Conservation (phyloP, 2,888 invertebrate species). For the Saturnia pavonia region DNA sequence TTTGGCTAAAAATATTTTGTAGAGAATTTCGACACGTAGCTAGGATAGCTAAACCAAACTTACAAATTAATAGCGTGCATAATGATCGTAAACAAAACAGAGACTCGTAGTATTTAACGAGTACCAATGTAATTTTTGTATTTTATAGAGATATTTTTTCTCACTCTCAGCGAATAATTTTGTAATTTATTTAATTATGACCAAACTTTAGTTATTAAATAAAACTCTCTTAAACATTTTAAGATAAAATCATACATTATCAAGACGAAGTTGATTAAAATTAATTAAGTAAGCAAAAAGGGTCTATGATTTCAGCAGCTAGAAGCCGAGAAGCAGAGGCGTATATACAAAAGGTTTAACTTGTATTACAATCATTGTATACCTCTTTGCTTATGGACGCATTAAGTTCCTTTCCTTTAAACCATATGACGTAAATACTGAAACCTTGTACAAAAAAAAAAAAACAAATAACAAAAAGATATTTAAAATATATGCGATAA, state of each 20-base stretch:
- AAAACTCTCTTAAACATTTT: no score
- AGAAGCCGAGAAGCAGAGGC: conserved; percentile 72
- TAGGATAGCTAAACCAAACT: neutral
- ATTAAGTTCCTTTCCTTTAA: neutral
- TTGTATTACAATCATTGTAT: conserved; percentile 45
- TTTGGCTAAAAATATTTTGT: conserved; percentile 20
- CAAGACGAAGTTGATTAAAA: conserved; percentile 55
- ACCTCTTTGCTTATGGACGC: neutral
- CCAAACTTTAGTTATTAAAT: no score
- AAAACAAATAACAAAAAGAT: no score
- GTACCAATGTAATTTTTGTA: no score
- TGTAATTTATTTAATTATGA: no score
- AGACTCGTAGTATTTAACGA: neutral
- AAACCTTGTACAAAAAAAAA: no score
- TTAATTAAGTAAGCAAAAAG: conserved; percentile 71
- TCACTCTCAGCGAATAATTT: no score
- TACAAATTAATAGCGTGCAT: conserved; percentile 35
- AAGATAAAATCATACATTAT: neutral
- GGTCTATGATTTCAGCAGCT: conserved; percentile 62
- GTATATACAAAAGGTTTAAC: conserved; percentile 64
- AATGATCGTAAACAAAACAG: neutral
- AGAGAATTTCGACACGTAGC: neutral
- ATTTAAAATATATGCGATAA: no score
- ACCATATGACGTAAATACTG: no score
- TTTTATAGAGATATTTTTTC: no score